Evolutionary conservation across 2,888 invertebrate genomes (phyloP).

Genomic region (Megamerina dolium): DNA sequence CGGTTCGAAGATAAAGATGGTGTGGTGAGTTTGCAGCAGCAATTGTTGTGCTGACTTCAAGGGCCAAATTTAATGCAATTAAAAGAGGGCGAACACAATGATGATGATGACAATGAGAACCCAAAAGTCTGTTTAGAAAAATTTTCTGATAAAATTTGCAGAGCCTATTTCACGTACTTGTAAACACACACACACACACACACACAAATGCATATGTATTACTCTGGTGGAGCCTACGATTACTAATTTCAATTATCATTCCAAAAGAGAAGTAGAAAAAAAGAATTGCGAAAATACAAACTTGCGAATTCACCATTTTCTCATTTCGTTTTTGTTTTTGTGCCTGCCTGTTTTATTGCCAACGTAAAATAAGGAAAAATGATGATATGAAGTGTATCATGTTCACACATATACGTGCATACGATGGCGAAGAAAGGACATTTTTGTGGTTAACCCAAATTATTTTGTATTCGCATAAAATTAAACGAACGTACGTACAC

Average conservation of each 20-base stretch:
- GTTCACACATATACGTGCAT: constrained; percentile 7
- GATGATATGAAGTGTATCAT: not conserved
- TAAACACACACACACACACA: too few relatives aligned
- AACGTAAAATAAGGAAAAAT: too few relatives aligned
- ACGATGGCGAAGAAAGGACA: constrained; percentile 25
- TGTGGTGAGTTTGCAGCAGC: constrained; percentile 9
- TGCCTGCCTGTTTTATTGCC: too few relatives aligned
- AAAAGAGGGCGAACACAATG: constrained; percentile 35
- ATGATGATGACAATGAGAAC: constrained; percentile 31
- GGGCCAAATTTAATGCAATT: constrained; percentile 34
- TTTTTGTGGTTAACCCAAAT: constrained; percentile 36
- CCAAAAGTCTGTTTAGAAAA: not conserved
- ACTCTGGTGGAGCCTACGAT: too few relatives aligned
- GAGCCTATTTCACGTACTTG: too few relatives aligned
- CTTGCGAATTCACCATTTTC: not conserved
- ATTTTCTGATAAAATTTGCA: constrained; percentile 18
- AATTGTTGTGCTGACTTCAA: constrained; percentile 27
- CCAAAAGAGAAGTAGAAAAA: not conserved
- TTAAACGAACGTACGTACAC: too few relatives aligned
- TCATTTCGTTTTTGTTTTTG: not conserved
- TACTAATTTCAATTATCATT: constrained; percentile 19
- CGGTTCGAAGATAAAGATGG: too few relatives aligned
- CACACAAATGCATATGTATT: too few relatives aligned
- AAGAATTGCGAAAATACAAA: not conserved
- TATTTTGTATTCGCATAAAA: constrained; percentile 21